Conservation (phyloP, 2,113 vertebrate species). For the Pollimyrus isidori region DNA sequence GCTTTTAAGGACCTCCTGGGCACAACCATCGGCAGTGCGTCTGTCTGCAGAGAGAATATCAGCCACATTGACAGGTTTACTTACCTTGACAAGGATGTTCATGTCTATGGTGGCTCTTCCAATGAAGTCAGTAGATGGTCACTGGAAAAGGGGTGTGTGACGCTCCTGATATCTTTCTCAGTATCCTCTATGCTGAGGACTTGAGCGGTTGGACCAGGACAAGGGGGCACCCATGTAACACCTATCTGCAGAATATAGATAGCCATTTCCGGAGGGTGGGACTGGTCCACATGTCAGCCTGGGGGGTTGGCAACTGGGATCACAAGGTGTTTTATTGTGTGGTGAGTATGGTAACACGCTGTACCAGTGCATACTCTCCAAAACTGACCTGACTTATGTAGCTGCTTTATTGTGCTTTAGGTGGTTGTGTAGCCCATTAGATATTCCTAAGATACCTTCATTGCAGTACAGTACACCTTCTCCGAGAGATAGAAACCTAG, state of each 20-base stretch:
- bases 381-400: background rate
- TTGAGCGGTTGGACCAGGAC: no score
- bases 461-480: background rate
- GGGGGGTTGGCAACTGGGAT: no score
- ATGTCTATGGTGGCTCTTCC: background rate
- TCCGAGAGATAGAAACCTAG: background rate
- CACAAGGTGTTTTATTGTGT: no score
- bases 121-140: background rate
- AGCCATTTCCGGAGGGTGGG: no score
- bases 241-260: no score
- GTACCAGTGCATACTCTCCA: background rate
- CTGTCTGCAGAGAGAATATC: background rate
- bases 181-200: no score
- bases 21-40: background rate
- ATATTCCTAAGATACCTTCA: background rate
- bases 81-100: background rate
- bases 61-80: background rate
- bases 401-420: background rate
- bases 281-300: no score
- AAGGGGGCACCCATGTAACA: no score
- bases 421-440: background rate
- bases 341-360: background rate
- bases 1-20: background rate
- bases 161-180: background rate
- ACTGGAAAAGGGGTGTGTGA: background rate